These are phyloP conservation scores for Oxyteleia sp. DNA, from an alignment of 2,888 invertebrate species.

Conservation along the genomic window DNA sequence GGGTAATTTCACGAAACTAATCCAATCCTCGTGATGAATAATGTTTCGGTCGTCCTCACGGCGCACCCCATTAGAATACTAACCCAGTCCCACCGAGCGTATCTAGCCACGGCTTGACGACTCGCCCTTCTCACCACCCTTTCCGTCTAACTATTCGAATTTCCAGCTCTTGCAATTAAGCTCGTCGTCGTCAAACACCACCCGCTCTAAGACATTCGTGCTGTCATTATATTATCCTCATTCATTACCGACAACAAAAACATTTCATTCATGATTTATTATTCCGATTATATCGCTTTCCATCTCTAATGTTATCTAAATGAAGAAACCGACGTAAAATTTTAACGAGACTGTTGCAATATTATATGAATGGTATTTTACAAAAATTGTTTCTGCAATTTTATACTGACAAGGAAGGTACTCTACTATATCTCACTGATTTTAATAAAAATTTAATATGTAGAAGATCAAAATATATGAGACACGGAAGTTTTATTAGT, in stretches of 20 bases:
- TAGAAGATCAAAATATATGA: too few species aligned
- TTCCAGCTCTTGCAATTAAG: conserved; percentile 68
- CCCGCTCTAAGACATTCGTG: conserved; percentile 43
- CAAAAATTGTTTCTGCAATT: too few species aligned
- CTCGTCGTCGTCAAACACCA: conserved; percentile 62
- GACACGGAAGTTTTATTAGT: too few species aligned
- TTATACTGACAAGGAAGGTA: too few species aligned
- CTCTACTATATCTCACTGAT: too few species aligned
- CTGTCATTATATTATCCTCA: conserved; percentile 60
- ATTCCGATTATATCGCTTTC: conserved; percentile 5
- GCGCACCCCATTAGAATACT: conserved; percentile 73
- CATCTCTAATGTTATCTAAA: conserved; percentile 8
- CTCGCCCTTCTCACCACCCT: conserved; percentile 60
- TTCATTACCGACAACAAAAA: conserved; percentile 44
- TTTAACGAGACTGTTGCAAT: too few species aligned
- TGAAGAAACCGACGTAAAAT: too few species aligned
- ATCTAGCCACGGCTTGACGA: conserved; percentile 60
- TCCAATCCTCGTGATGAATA: conserved; percentile 80
- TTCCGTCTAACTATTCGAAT: conserved; percentile 61
- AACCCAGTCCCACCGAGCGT: conserved; percentile 67
- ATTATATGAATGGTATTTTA: too few species aligned
- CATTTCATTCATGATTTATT: conserved; percentile 48
- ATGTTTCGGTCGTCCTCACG: conserved; percentile 78
- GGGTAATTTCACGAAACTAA: conserved; percentile 81
- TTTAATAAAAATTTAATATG: too few species aligned